These are phyloP conservation scores for Semibalanus balanoides DNA, from an alignment of 1,140 invertebrate genomes.

Conservation along the genomic window DNA sequence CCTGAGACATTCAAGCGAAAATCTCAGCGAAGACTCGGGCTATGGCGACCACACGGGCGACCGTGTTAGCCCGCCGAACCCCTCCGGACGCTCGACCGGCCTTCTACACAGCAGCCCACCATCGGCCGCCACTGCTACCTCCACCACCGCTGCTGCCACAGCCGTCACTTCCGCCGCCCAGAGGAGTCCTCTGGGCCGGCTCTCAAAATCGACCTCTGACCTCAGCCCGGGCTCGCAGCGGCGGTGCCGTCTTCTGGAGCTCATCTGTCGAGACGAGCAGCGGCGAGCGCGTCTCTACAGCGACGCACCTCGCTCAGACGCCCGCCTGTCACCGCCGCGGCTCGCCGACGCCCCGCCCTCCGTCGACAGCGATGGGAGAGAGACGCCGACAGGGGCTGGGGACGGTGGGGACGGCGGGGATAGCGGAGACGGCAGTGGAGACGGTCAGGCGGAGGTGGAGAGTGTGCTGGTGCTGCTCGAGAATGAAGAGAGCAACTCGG, in stretches of 20 bases:
- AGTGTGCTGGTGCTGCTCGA: neutral
- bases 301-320: neutral
- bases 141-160: too few relatives aligned
- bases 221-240: neutral
- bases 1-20: neutral
- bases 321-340: neutral
- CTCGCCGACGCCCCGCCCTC: neutral
- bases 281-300: neutral
- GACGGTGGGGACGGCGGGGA: neutral
- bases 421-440: too few relatives aligned
- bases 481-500: neutral
- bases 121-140: too few relatives aligned
- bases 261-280: neutral
- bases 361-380: neutral
- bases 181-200: neutral
- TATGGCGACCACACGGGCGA: neutral
- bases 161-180: neutral
- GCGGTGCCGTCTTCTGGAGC: neutral
- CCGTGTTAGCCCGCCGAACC: neutral
- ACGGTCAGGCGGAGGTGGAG: neutral
- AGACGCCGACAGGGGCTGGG: neutral
- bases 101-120: neutral
- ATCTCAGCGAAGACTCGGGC: slow-evolving; percentile 6
- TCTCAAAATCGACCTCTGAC: neutral
- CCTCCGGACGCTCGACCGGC: neutral